Percentiles rank a stretch among this genome's conserved stretches.
Evolutionary conservation across 2,888 invertebrate species (phyloP).

Genomic region (Drepanosiphum platanoidis): DNA sequence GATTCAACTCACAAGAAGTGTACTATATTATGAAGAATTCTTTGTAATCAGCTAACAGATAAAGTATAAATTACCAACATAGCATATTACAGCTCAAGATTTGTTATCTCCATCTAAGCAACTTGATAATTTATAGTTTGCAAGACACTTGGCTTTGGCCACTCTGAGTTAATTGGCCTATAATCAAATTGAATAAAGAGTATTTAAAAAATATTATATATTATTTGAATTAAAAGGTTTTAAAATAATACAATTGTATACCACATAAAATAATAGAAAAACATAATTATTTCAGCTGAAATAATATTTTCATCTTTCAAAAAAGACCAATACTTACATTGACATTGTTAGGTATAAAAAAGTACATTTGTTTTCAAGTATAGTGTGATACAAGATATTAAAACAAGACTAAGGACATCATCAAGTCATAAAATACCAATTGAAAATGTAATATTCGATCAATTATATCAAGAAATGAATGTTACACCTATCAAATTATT

Average conservation of each 20-base stretch:
- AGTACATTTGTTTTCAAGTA: too few species aligned
- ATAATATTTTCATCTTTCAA: neutral
- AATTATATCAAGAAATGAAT: too few species aligned
- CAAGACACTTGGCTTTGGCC: neutral
- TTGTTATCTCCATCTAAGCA: neutral
- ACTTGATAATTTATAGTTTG: too few species aligned
- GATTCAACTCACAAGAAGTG: neutral
- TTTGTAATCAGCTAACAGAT: neutral
- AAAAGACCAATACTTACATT: too few species aligned
- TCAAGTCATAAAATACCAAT: too few species aligned
- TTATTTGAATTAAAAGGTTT: neutral
- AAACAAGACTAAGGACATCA: too few species aligned
- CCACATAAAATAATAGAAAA: neutral
- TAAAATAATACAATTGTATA: neutral
- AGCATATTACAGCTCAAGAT: neutral
- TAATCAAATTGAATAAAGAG: neutral
- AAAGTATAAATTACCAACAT: neutral
- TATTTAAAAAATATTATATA: neutral
- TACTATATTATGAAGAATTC: neutral
- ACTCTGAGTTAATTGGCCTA: neutral
- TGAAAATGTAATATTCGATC: too few species aligned
- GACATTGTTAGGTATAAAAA: too few species aligned
- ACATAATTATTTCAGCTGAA: neutral
- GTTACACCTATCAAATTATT: too few species aligned
- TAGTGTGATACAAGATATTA: too few species aligned